Percentiles rank a stretch among this genome's conserved stretches.
Conservation (phyloP, 2,113 vertebrate genomes). For the Eira barbara region DNA sequence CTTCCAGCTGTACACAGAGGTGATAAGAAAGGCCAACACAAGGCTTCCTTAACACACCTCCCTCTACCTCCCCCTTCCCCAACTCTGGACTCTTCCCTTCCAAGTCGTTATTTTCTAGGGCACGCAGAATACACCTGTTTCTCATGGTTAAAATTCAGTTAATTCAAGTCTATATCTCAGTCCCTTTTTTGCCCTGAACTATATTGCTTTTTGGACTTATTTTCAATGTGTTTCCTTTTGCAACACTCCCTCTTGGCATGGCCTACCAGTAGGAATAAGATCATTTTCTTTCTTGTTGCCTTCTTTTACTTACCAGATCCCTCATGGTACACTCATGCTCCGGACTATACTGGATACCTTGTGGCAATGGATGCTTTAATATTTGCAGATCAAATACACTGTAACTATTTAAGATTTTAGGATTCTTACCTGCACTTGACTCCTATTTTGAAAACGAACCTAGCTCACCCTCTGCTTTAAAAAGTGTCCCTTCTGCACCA, state of each 20-base stretch:
- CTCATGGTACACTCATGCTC: neutral
- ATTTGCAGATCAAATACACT: neutral
- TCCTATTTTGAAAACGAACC: slow-evolving; percentile 1
- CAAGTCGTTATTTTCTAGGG: neutral
- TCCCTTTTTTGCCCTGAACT: neutral
- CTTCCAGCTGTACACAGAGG: neutral
- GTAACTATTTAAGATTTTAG: neutral
- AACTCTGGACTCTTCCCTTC: neutral
- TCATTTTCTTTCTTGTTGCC: neutral
- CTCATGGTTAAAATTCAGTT: neutral
- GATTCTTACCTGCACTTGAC: neutral
- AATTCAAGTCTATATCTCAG: neutral
- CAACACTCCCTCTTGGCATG: neutral
- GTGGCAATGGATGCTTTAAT: neutral
- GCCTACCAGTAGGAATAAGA: neutral
- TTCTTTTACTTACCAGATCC: neutral
- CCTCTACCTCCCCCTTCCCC: rapidly evolving
- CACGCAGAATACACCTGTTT: neutral
- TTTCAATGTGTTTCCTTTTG: neutral
- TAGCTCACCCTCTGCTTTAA: neutral
- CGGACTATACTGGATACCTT: neutral
- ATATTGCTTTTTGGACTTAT: neutral
- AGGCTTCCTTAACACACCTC: neutral
- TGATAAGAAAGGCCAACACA: neutral
- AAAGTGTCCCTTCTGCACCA: neutral